A percentile compares a stretch with the other conserved stretches of the same genome.
These are phyloP conservation scores for Meloidogyne chitwoodi DNA, from an alignment of 1,140 invertebrate species.

Conservation along the genomic window DNA sequence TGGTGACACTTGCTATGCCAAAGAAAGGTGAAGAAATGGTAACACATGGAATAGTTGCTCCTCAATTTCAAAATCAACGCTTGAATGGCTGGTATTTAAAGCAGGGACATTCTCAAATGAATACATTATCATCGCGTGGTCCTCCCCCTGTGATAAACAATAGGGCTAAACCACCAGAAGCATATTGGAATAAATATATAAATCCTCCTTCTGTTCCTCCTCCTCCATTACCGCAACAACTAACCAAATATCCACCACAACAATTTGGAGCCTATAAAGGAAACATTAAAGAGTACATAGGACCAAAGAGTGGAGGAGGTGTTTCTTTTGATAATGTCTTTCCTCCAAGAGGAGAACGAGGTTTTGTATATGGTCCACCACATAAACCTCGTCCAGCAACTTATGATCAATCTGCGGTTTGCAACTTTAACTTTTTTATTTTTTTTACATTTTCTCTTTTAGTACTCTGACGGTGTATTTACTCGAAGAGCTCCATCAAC, in stretches of 20 bases:
- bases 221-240: background rate
- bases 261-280: background rate
- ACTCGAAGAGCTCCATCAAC: background rate
- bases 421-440: background rate
- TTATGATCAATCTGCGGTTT: background rate
- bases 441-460: background rate
- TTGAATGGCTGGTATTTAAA: background rate
- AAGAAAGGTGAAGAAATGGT: conserved; percentile 19
- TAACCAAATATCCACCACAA: background rate
- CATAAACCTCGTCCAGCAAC: background rate
- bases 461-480: background rate
- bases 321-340: background rate
- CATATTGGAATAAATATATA: background rate
- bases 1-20: conserved; percentile 36
- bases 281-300: background rate
- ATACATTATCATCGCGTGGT: background rate
- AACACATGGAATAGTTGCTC: background rate
- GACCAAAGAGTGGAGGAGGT: background rate
- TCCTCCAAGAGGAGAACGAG: background rate
- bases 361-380: background rate
- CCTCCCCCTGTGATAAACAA: background rate
- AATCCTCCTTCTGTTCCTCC: background rate
- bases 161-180: background rate
- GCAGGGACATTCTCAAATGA: background rate
- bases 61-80: background rate